phyloP scores from a whole-genome alignment of 2,888 invertebrate species.

The Apamea sordens region DNA sequence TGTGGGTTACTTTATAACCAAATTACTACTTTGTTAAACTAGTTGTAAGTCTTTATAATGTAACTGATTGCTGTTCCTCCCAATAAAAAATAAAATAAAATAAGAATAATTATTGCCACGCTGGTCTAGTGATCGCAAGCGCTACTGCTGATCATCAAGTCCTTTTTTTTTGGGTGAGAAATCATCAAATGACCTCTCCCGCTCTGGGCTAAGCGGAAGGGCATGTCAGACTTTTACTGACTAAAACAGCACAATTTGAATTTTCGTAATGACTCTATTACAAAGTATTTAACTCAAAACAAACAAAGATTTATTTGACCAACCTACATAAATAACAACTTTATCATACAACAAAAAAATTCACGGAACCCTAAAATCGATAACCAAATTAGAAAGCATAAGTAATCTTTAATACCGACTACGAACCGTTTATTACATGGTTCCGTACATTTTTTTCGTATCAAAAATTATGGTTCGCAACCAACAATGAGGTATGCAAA shows the following conservation, averaged over 20 bases:
- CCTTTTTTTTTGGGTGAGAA: no score
- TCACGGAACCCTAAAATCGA: slow-evolving; percentile 65
- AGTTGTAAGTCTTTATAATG: no score
- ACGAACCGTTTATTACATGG: slow-evolving; percentile 68
- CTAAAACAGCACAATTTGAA: not conserved
- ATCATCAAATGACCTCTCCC: no score
- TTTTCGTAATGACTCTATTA: not conserved
- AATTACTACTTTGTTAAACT: no score
- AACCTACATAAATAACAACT: slow-evolving; percentile 28
- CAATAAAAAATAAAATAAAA: no score
- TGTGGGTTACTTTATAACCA: no score
- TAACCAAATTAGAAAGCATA: slow-evolving; percentile 80
- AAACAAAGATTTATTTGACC: not conserved
- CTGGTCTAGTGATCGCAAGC: not conserved
- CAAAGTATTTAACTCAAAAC: not conserved
- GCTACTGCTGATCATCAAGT: no score
- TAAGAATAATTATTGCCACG: not conserved
- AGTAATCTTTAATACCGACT: slow-evolving; percentile 80
- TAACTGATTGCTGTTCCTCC: no score
- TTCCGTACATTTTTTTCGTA: slow-evolving; percentile 71
- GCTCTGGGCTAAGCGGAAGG: no score
- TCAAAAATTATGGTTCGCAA: slow-evolving; percentile 82
- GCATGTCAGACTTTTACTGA: no score
- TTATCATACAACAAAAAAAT: not conserved
- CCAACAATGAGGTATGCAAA: slow-evolving; percentile 89